Conservation (phyloP, 2,797 vertebrate genomes). For the Florisuga fusca region DNA sequence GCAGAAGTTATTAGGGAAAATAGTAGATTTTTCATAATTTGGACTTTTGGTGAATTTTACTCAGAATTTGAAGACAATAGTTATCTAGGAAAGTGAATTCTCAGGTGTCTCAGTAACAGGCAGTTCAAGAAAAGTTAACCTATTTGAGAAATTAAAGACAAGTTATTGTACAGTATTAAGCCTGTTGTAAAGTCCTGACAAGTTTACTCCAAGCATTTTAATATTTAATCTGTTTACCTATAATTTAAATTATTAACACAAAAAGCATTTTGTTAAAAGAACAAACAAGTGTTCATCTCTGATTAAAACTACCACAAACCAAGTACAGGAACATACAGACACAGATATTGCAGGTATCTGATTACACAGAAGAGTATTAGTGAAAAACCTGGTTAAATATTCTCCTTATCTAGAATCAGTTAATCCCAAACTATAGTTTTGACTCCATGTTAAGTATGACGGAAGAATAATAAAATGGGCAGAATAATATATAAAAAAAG, state of each 20-base stretch:
- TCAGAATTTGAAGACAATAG: background rate
- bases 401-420: background rate
- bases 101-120: background rate
- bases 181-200: fast-evolving
- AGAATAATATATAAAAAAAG: background rate
- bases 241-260: background rate
- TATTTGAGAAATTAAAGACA: background rate
- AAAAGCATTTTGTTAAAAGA: background rate
- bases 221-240: background rate
- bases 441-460: fast-evolving
- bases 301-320: background rate
- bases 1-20: background rate
- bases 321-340: background rate
- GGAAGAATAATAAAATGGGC: fast-evolving
- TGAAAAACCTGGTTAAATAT: background rate
- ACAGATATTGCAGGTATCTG: background rate
- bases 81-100: background rate
- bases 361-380: background rate
- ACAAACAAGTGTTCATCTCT: fast-evolving
- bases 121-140: background rate
- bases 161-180: background rate
- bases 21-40: background rate
- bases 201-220: background rate
- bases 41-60: background rate
- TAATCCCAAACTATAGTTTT: background rate